These are phyloP conservation scores for Galemys pyrenaicus DNA, from an alignment of 2,113 vertebrate species.

Conservation along the genomic window DNA sequence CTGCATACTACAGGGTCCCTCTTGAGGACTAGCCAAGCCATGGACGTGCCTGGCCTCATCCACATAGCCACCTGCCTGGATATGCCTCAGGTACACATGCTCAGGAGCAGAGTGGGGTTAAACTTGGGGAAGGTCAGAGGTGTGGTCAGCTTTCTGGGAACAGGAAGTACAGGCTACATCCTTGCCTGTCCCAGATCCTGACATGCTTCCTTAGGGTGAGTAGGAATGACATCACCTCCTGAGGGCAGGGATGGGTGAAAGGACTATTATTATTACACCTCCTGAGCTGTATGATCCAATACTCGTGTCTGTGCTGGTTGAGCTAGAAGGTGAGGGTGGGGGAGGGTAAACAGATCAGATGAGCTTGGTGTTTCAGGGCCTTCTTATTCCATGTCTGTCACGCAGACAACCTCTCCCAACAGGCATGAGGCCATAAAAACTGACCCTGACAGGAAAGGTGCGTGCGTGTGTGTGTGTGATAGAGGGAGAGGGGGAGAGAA, in stretches of 20 bases:
- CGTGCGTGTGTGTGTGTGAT: not conserved
- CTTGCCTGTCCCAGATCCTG: too few species aligned
- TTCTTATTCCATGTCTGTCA: too few species aligned
- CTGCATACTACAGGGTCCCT: not conserved
- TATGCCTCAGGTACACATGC: too few species aligned
- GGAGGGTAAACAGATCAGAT: not conserved
- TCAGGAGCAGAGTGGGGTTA: too few species aligned
- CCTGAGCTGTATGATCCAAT: not conserved
- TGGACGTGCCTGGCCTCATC: fast-evolving
- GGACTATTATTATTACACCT: not conserved
- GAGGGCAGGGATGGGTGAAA: not conserved
- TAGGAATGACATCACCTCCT: not conserved
- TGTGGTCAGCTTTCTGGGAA: not conserved
- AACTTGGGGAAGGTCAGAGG: not conserved
- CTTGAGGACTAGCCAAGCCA: fast-evolving
- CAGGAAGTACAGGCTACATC: not conserved
- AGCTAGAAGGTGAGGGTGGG: not conserved
- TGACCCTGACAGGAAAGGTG: too few species aligned
- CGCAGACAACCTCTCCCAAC: too few species aligned
- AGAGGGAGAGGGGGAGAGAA: not conserved
- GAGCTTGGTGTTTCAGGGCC: not conserved
- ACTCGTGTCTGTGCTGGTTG: not conserved
- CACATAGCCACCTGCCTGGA: too few species aligned
- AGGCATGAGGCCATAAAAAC: too few species aligned
- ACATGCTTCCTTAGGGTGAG: not conserved